Conservation (phyloP, 2,113 vertebrate genomes). For the Mormoops blainvillei region DNA sequence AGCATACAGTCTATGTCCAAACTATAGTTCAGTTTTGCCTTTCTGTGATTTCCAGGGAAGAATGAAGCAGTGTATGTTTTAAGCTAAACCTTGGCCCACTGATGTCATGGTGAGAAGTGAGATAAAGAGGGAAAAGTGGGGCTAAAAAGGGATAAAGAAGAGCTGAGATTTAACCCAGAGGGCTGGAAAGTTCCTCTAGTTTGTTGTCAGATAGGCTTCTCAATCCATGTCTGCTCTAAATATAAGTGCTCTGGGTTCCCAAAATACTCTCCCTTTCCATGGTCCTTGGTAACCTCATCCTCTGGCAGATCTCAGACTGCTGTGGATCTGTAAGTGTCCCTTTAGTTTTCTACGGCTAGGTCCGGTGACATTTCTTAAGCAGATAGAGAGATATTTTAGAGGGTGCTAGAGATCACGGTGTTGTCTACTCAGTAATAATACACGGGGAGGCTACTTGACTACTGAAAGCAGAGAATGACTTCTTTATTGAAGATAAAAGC, state of each 20-base stretch:
- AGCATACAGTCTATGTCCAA: not conserved
- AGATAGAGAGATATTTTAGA: conserved; percentile 8
- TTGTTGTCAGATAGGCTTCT: not conserved
- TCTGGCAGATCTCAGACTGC: not conserved
- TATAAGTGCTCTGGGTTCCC: not conserved
- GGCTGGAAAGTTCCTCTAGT: not conserved
- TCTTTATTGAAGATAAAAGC: not conserved
- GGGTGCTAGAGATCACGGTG: not conserved
- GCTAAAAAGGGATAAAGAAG: not conserved
- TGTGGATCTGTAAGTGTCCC: not conserved
- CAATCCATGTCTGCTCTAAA: not conserved
- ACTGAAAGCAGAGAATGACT: not conserved
- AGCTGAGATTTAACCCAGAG: not conserved
- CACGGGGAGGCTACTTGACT: not conserved
- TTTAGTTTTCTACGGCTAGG: conserved; percentile 1
- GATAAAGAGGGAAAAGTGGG: not conserved
- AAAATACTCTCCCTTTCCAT: not conserved
- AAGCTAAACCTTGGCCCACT: not conserved
- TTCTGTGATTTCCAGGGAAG: not conserved
- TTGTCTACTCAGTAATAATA: not conserved
- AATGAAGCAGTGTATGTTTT: not conserved
- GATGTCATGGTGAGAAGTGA: not conserved
- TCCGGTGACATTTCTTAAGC: not conserved
- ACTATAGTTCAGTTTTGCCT: not conserved
- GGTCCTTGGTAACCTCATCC: not conserved